These are phyloP conservation scores for Drosophila cracens DNA, from an alignment of 2,888 invertebrate species.

Conservation along the genomic window DNA sequence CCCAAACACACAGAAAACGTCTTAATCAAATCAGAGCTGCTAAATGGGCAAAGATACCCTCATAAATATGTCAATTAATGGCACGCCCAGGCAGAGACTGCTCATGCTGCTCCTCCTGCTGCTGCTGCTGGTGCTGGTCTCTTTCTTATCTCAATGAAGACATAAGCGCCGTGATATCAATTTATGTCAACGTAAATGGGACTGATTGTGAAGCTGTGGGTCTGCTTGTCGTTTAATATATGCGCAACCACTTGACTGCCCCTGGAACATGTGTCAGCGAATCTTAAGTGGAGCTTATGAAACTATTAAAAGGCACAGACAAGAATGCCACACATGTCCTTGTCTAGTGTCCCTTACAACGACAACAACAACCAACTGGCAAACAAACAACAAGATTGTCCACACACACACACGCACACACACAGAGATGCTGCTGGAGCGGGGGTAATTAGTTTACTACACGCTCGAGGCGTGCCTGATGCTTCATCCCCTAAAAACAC, in stretches of 20 bases:
- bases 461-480: constrained; percentile 66
- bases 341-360: constrained; percentile 47
- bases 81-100: constrained; percentile 32
- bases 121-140: constrained; percentile 21
- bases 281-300: constrained; percentile 84
- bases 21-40: constrained; percentile 71
- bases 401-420: neutral
- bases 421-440: constrained; percentile 25
- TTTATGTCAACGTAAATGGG: constrained; percentile 83
- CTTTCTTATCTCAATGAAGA: constrained; percentile 78
- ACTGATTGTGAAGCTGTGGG: constrained; percentile 40
- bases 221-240: constrained; percentile 56
- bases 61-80: constrained; percentile 82
- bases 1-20: constrained; percentile 34
- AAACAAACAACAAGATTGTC: constrained; percentile 40
- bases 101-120: constrained; percentile 23
- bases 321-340: constrained; percentile 30
- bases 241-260: constrained; percentile 79
- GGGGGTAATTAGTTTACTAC: constrained; percentile 78
- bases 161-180: constrained; percentile 81
- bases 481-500: neutral
- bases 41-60: constrained; percentile 70
- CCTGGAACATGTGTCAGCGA: constrained; percentile 85
- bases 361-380: constrained; percentile 32
- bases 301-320: constrained; percentile 82